Evolutionary conservation across 2,113 vertebrate species (phyloP), one percentile per base, ranked within the genome.

Genomic region (Clarias macrocephalus): DNA sequence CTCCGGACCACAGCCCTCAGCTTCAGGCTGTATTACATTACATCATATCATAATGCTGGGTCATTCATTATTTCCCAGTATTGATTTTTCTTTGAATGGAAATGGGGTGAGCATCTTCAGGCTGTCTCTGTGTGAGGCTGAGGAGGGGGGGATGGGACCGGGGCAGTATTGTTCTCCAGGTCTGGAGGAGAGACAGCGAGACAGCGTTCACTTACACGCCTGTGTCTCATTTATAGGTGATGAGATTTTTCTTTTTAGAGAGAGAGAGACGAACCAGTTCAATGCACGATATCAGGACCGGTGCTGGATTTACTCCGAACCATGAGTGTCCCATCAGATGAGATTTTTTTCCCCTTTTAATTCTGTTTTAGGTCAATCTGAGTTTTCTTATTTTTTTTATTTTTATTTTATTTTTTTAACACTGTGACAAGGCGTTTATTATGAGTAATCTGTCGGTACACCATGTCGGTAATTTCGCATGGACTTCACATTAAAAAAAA

Each of bases 151-250:
- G 83, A 85, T 85, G 83, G 83, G 83, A 28, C 33, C 23, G 28
- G 73, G 79, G 0, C 77, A 76, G 70, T 65, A 88, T 82, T 88
- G 48, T 80, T 85, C 73, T 23, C 70, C 59, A 28, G 57, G 33
- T 80, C 62, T 84, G 72, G 63, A 83, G 33, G 28, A 84, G 42
- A 48, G 42, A 42, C 33, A 33, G 42, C 6, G 42, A 48, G 83
- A 84, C 56, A 23, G 72, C 11, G 6, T 37, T 81, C 79, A 62
- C 42, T 3, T 57, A 37, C 77, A 80, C 28, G 77, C 54, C 77
- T 81, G 56, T 60, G 11, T 33, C 33, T 60, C 30, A 23, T 23
- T 80, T 37, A 60, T 37, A 37, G 79, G 3, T 33, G 56, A 80
- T 37, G 28, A 80, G 28, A 28, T 5, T 33, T 80, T 80, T 1